Conservation (phyloP, 2,113 vertebrate genomes). For the Myocastor coypus region DNA sequence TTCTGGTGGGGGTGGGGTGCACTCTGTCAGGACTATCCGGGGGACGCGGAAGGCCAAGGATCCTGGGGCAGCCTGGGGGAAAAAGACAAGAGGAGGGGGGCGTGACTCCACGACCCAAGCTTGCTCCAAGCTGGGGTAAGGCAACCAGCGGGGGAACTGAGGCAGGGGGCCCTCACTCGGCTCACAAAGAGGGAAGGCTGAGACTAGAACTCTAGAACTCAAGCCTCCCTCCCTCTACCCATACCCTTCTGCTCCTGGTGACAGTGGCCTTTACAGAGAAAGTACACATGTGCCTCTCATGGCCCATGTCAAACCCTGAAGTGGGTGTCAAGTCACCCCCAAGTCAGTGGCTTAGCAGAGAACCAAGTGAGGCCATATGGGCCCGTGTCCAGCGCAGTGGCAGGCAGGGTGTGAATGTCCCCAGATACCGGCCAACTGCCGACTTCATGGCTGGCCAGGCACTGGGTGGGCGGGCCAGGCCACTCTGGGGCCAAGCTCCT, state of each 20-base stretch:
- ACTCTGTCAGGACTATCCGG: conserved; percentile 91
- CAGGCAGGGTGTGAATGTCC: rapidly evolving
- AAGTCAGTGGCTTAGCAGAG: neutral
- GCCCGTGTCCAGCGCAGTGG: neutral
- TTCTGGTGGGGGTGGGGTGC: conserved; percentile 85
- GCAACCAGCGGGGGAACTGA: neutral
- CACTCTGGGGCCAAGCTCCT: neutral
- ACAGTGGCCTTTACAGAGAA: neutral
- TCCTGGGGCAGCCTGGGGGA: conserved; percentile 70
- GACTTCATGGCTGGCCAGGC: neutral
- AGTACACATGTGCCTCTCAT: rapidly evolving
- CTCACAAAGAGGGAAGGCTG: neutral
- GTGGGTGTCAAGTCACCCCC: neutral
- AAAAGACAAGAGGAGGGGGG: conserved; percentile 23
- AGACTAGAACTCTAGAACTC: neutral
- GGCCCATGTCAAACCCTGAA: neutral
- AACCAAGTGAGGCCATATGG: rapidly evolving
- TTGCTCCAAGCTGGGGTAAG: neutral
- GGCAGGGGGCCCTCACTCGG: neutral
- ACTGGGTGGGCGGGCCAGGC: neutral
- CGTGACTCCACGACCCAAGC: neutral
- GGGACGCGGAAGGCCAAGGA: conserved; percentile 87
- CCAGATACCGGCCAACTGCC: rapidly evolving
- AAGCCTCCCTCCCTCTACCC: neutral
- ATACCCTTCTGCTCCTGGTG: rapidly evolving